phyloP scores from a whole-genome alignment of 2,113 vertebrate genomes.

The Seriola quinqueradiata region DNA sequence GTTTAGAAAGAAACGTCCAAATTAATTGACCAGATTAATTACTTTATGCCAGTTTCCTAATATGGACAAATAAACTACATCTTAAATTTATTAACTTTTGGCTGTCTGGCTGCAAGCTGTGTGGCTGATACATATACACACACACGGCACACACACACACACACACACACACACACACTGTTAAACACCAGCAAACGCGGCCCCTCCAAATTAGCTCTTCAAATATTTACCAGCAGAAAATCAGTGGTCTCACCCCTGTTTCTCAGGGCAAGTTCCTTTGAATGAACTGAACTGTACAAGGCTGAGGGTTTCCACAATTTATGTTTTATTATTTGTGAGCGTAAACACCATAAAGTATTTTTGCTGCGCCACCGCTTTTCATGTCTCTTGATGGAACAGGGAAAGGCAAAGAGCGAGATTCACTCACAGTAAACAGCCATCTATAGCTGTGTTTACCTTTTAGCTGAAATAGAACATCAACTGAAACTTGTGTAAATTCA shows the following conservation, averaged over 20 bases:
- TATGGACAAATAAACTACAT: slow-evolving; percentile 22
- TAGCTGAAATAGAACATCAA: slow-evolving; percentile 77
- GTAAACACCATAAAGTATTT: slow-evolving; percentile 83
- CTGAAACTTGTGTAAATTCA: slow-evolving; percentile 72
- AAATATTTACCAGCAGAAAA: slow-evolving; percentile 84
- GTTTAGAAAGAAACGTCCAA: background rate
- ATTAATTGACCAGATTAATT: slow-evolving; percentile 29
- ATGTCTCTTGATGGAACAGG: slow-evolving; percentile 74
- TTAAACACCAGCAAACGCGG: slow-evolving; percentile 70
- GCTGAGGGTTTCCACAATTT: slow-evolving; percentile 78
- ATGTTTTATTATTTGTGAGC: slow-evolving; percentile 81
- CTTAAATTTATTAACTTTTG: slow-evolving; percentile 47
- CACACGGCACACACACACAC: slow-evolving; percentile 51
- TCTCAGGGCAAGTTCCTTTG: slow-evolving; percentile 71
- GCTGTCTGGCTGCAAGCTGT: slow-evolving; percentile 34
- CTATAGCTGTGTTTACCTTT: slow-evolving; percentile 71
- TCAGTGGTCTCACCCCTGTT: slow-evolving; percentile 79
- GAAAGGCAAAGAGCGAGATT: slow-evolving; percentile 78
- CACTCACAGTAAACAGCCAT: slow-evolving; percentile 73
- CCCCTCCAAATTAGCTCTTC: slow-evolving; percentile 84
- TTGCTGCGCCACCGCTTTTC: slow-evolving; percentile 70
- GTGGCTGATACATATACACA: slow-evolving; percentile 10
- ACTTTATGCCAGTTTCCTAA: slow-evolving; percentile 10
- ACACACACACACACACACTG: slow-evolving; percentile 36
- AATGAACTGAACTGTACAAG: slow-evolving; percentile 80